Evolutionary conservation across 1,140 invertebrate genomes (phyloP).

Genomic region (Yoshiicerus persimilis): DNA sequence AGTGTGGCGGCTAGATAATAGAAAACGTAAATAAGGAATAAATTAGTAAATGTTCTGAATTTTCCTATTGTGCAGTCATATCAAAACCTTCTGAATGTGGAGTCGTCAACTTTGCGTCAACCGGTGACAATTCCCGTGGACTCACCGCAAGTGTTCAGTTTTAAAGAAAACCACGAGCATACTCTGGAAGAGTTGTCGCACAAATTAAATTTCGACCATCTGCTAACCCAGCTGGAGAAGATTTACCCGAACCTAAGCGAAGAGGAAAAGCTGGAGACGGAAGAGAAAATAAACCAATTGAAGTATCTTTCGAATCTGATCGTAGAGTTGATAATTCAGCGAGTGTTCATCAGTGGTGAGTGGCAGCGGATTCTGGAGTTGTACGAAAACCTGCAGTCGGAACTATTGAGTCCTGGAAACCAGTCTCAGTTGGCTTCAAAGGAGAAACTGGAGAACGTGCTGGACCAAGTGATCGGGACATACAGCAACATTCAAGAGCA

Average conservation of each 20-base stretch:
- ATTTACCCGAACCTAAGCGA: constrained; percentile 33
- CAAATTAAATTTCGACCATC: constrained; percentile 14
- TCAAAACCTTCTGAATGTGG: constrained; percentile 33
- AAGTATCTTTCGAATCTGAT: constrained; percentile 26
- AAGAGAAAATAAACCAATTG: constrained; percentile 32
- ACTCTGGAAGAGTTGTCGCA: not conserved
- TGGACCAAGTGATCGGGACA: not conserved
- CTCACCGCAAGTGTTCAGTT: not conserved
- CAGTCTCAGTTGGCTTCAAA: not conserved
- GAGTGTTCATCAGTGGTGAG: constrained; percentile 1
- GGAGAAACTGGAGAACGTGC: not conserved
- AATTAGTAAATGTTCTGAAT: no score
- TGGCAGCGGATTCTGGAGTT: constrained; percentile 10
- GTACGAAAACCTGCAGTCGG: not conserved
- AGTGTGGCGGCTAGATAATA: no score
- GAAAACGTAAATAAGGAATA: no score
- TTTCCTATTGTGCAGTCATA: not conserved
- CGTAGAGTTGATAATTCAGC: constrained; percentile 16
- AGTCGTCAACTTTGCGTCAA: not conserved
- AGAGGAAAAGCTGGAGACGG: constrained; percentile 28
- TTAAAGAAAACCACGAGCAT: not conserved
- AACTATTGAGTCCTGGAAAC: not conserved
- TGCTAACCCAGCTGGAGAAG: not conserved
- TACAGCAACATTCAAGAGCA: constrained; percentile 24
- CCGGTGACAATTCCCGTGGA: constrained; percentile 9